Base-by-base conservation (phyloP, 1,140 invertebrate species). In the Drosophila auraria region DNA sequence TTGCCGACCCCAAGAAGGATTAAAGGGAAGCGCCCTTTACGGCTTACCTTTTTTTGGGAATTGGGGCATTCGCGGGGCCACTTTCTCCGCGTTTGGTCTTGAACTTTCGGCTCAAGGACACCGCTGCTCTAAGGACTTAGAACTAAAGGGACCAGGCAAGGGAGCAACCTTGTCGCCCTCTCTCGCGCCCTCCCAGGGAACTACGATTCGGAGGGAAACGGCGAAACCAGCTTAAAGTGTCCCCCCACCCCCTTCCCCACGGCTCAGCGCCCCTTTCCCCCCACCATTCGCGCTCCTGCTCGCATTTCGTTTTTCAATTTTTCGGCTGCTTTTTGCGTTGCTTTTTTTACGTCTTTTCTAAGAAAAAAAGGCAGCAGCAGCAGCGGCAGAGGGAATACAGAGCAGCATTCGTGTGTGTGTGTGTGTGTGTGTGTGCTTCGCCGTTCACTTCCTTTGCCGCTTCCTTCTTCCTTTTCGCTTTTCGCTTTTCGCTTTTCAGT, bases 361-460 rank as follows among this genome's bases (percentile, higher is more conserved):
- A 78, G 47, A 78, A 78, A 76, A 51, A 49, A 53, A 38, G n/a
- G 20, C 36, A 70, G 20, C 38, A 71, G 15, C 25, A 23, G 25
- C 54, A 54, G 30, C 25, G 30, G 49, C 23, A 44, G 25, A n/a
- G 62, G 57, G 56, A 70, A 71, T 71, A 63, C 42, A 56, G 51
- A 40, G 53, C 14, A 38, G n/a, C n/a, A 66, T 45, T 45, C 44
- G 68, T 53, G 45, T 51, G 51, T 47, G 80, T 47, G 2, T 30
- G 15, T 17, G 50, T 11, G 25, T 3, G 27, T 38, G 53, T 56
- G 33, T 56, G 33, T 57, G 54, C 14, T 25, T 80, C 65, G 78
- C 72, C 44, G 71, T 84, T 81, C 73, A 86, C 83, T 86, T 82
- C 80, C 83, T 80, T 87, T 77, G 80, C 80, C 82, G 84, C 83